Percentiles rank a stretch among this genome's conserved stretches.
Conservation (phyloP, 2,888 invertebrate genomes). For the Matsumyia berberina region DNA sequence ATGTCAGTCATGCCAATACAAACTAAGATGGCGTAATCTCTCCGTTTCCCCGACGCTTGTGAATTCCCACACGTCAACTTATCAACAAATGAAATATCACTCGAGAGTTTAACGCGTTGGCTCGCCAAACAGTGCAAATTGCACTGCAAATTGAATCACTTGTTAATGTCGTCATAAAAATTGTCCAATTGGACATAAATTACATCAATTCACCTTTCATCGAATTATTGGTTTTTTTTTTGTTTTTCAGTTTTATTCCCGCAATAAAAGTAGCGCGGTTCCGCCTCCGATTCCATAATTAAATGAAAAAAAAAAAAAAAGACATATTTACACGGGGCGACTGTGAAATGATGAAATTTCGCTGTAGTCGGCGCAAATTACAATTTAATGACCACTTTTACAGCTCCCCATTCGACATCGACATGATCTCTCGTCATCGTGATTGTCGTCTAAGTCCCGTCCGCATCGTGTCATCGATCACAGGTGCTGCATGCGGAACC, state of each 20-base stretch:
- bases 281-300: constrained; percentile 65
- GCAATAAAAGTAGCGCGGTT: constrained; percentile 37
- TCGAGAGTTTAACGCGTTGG: constrained; percentile 11
- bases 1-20: constrained; percentile 1
- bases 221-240: constrained; percentile 12
- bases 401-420: constrained; percentile 37
- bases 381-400: constrained; percentile 47
- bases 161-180: constrained; percentile 60
- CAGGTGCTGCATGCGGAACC: constrained; percentile 76
- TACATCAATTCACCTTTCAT: constrained; percentile 46
- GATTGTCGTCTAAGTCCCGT: constrained; percentile 29
- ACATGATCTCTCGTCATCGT: constrained; percentile 22
- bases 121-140: constrained; percentile 10
- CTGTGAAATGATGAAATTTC: constrained; percentile 48
- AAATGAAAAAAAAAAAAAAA: constrained; percentile 29
- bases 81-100: constrained; percentile 1
- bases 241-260: not conserved
- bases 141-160: constrained; percentile 55
- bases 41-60: not conserved
- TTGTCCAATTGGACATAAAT: constrained; percentile 57
- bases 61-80: constrained; percentile 1
- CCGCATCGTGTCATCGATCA: constrained; percentile 69
- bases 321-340: not conserved
- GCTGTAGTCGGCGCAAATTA: constrained; percentile 32
- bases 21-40: constrained; percentile 19